Evolutionary conservation across 2,888 invertebrate genomes (phyloP), one percentile per base, ranked within the genome.

Genomic region (Mesopsocus fuscifrons): DNA sequence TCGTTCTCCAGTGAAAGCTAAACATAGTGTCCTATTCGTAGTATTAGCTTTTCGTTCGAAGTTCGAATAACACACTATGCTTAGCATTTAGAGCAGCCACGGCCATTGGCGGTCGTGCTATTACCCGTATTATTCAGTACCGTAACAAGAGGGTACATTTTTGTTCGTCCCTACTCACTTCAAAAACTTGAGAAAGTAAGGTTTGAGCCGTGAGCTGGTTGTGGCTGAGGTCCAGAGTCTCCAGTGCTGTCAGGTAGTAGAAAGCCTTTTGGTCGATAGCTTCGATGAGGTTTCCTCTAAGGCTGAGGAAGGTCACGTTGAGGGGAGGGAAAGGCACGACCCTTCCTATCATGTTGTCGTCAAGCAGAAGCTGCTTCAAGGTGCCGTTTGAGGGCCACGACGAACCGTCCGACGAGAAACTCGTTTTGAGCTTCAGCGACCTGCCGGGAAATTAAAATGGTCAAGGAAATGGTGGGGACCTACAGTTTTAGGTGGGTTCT

Each of bases 151-250:
- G n/a, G n/a, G n/a, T n/a, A n/a, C n/a, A n/a, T n/a, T n/a, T n/a
- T n/a, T n/a, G n/a, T n/a, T n/a, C n/a, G n/a, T n/a, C n/a, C n/a
- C n/a, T n/a, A n/a, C n/a, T n/a, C n/a, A n/a, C n/a, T n/a, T n/a
- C n/a, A n/a, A n/a, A n/a, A n/a, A n/a, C n/a, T n/a, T n/a, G n/a
- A n/a, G n/a, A n/a, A n/a, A n/a, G n/a, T n/a, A n/a, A n/a, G n/a
- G n/a, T n/a, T n/a, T n/a, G n/a, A n/a, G n/a, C n/a, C n/a, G n/a
- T n/a, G n/a, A 85, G 59, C 34, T 70, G 63, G 51, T 85, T 85
- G 46, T 74, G 57, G 45, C 79, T 78, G 47, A 87, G 59, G 57
- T 82, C 76, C 35, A 87, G 54, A 2, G 66, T 67, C 1, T 62
- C 62, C 56, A 85, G 64, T 35, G 69, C 63, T 35, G 67, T 67